A percentile compares a stretch with the other conserved stretches of the same genome.
Conservation (phyloP, 2,888 invertebrate species). For the Eustalomyia histrio region DNA sequence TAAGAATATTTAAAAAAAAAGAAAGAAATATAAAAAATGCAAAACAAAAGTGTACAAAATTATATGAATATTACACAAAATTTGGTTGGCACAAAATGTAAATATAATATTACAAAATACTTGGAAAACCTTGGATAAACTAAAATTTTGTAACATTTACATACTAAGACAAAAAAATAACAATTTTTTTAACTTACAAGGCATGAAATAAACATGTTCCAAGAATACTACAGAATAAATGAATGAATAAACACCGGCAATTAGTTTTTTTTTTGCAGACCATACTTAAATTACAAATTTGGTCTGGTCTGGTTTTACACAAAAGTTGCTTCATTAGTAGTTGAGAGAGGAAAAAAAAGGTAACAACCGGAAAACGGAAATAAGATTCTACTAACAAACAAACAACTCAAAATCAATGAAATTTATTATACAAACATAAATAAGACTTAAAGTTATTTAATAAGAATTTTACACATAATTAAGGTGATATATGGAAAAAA, state of each 20-base stretch:
- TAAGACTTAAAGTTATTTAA: not conserved
- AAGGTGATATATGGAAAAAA: not conserved
- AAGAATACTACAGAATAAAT: not conserved
- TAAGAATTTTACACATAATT: not conserved
- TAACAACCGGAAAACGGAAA: conserved; percentile 42
- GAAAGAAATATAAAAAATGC: not conserved
- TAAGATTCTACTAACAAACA: conserved; percentile 13
- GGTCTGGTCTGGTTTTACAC: conserved; percentile 20
- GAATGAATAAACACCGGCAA: not conserved
- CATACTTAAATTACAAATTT: conserved; percentile 15
- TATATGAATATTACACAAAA: not conserved
- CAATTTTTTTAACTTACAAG: not conserved
- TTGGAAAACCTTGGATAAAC: not conserved
- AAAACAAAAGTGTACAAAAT: not conserved
- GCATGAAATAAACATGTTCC: conserved; percentile 3
- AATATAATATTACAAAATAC: conserved; percentile 16
- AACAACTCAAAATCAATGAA: not conserved
- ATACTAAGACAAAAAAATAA: conserved; percentile 11
- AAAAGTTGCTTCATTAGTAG: conserved; percentile 19
- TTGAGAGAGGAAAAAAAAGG: conserved; percentile 13
- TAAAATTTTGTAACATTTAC: conserved; percentile 22
- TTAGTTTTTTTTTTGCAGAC: conserved; percentile 18
- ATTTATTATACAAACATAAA: conserved; percentile 2
- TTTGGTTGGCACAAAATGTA: not conserved
- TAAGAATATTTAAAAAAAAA: not conserved